Evolutionary conservation across 2,797 vertebrate genomes (phyloP).

Genomic region (Zalophus californianus): DNA sequence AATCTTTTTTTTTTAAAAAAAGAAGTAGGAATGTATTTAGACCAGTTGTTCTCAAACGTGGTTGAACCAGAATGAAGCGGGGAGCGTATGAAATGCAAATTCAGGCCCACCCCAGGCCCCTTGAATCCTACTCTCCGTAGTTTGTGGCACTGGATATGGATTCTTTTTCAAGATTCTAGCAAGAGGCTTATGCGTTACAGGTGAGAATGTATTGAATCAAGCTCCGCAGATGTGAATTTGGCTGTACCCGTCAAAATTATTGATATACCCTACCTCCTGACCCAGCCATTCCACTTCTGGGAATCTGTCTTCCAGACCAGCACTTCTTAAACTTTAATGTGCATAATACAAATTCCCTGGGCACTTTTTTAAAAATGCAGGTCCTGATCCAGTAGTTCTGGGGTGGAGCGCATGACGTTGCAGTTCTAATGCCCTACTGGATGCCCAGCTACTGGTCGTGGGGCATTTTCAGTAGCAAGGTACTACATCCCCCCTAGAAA

Average conservation of each 20-base stretch:
- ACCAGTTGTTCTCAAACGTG: neutral
- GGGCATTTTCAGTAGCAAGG: neutral
- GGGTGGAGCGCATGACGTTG: neutral
- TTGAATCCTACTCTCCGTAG: neutral
- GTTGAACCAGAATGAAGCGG: neutral
- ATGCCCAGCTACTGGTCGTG: neutral
- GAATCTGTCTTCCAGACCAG: neutral
- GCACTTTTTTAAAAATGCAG: neutral
- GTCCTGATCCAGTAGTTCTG: neutral
- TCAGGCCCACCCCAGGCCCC: neutral
- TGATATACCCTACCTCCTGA: neutral
- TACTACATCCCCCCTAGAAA: neutral
- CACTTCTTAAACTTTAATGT: neutral
- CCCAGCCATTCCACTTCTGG: neutral
- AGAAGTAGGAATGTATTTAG: neutral
- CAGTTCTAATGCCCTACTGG: neutral
- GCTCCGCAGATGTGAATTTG: neutral
- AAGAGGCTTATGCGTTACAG: neutral
- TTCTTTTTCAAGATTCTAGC: neutral
- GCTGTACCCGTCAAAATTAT: constrained; percentile 26
- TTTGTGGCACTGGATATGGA: neutral
- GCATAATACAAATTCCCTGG: neutral
- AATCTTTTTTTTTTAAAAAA: no score
- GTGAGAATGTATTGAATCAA: neutral
- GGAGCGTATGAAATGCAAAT: neutral